Evolutionary conservation across 1,140 invertebrate genomes (phyloP), one percentile per base, ranked within the genome.

Genomic region (Orussus abietinus): DNA sequence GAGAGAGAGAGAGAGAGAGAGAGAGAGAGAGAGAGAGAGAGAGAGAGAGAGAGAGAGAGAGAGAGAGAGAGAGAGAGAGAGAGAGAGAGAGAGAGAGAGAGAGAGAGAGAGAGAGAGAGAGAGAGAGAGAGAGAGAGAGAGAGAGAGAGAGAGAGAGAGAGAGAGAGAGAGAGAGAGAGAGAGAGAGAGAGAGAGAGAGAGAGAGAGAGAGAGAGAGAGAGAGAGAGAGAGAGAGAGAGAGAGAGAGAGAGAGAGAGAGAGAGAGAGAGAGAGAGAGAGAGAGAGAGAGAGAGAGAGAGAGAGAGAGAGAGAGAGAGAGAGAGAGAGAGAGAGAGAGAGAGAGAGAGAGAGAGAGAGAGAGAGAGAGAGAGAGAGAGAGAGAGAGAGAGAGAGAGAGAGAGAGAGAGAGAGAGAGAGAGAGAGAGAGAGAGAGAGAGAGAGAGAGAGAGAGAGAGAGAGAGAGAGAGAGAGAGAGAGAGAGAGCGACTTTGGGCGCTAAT

Each of bases 1-100:
- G n/a, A n/a, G n/a, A n/a, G n/a, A 50, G 49, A 41, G 36, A 40
- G 28, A 47, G 44, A 42, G 34, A 18, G 31, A 45, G n/a, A n/a
- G 44, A 19, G 39, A 21, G 22, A 26, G 18, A 34, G 38, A 49
- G 37, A 41, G 12, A 25, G 2, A 35, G 38, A 38, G 2, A 28
- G 12, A 45, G 12, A 33, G 29, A 37, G 9, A 25, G 28, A 38
- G 20, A 10, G 14, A 34, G n/a, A 18, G 12, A 35, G n/a, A 21
- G 2, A 25, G 11, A 12, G 20, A 37, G 21, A 51, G 21, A 45
- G 12, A 39, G 35, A 30, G 9, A 25, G 13, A 35, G 13, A 32
- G 6, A 11, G 36, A 37, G 39, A 49, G 42, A 12, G 20, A 37
- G 21, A 51, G 21, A 45, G 12, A 39, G 35, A 30, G 9, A 25